Percentiles rank a stretch among this genome's conserved stretches.
phyloP scores from a whole-genome alignment of 2,797 vertebrate species.

The Sparidentex hasta region DNA sequence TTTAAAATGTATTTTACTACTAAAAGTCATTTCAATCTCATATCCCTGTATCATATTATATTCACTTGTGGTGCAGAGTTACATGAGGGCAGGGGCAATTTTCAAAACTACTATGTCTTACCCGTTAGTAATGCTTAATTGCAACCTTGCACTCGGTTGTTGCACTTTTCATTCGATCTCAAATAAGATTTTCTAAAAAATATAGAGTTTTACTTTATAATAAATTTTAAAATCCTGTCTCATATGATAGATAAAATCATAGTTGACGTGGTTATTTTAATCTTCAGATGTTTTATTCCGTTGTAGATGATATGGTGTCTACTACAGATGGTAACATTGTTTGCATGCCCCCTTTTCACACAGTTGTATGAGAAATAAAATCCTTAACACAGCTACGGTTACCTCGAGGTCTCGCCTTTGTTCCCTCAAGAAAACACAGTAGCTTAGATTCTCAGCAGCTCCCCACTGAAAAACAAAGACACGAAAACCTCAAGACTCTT shows the following conservation, averaged over 20 bases:
- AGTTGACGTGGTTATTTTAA: background rate
- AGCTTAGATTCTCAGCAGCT: conserved; percentile 39
- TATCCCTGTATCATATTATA: too few species aligned
- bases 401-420: conserved; percentile 51
- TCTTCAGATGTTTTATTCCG: conserved; percentile 5
- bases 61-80: too few species aligned
- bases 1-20: too few species aligned
- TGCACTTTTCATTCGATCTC: too few species aligned
- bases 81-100: too few species aligned
- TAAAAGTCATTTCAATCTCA: too few species aligned
- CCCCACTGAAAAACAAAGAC: conserved; percentile 48
- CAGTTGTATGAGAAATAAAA: conserved; percentile 47
- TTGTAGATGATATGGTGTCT: conserved; percentile 4
- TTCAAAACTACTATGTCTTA: background rate
- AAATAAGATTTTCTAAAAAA: background rate
- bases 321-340: conserved; percentile 40
- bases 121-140: background rate
- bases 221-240: too few species aligned
- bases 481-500: conserved; percentile 51
- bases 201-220: background rate
- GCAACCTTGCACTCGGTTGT: background rate
- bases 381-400: conserved; percentile 33
- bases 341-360: conserved; percentile 39
- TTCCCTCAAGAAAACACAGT: conserved; percentile 50
- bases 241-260: background rate